These are phyloP conservation scores for Tetragonula clypearis DNA, from an alignment of 1,140 invertebrate genomes.

Conservation along the genomic window DNA sequence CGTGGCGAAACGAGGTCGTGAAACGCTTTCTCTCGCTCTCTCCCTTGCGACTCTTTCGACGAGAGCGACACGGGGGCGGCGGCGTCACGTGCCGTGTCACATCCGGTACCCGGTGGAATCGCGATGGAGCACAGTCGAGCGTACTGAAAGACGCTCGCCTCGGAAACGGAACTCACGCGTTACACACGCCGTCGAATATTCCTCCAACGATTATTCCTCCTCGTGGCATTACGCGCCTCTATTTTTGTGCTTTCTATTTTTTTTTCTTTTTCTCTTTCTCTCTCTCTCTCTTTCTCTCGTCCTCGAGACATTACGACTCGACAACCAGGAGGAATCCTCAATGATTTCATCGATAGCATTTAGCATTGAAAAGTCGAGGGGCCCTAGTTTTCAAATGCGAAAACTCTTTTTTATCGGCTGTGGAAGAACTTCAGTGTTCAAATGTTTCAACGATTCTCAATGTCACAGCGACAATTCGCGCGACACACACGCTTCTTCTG, in stretches of 20 bases:
- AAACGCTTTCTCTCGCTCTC: slow-evolving; percentile 25
- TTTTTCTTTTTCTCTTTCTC: too few species aligned
- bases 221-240: too few species aligned
- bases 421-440: not conserved
- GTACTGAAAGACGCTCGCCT: slow-evolving; percentile 41
- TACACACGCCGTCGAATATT: not conserved
- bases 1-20: slow-evolving; percentile 53
- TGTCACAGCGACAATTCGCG: not conserved
- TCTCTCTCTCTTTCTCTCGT: too few species aligned
- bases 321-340: too few species aligned
- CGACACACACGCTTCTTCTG: not conserved
- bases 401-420: not conserved
- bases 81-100: slow-evolving; percentile 43
- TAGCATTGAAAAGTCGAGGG: not conserved
- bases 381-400: too few species aligned
- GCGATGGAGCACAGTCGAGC: slow-evolving; percentile 9
- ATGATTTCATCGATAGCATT: too few species aligned
- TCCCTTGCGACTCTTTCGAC: slow-evolving; percentile 11
- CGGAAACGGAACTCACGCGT: slow-evolving; percentile 32
- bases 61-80: not conserved
- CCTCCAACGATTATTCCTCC: not conserved
- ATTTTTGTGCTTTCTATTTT: not conserved
- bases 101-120: slow-evolving; percentile 36
- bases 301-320: too few species aligned
- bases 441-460: not conserved